Conservation (phyloP, 2,888 invertebrate species). For the Lepidonotus clava region DNA sequence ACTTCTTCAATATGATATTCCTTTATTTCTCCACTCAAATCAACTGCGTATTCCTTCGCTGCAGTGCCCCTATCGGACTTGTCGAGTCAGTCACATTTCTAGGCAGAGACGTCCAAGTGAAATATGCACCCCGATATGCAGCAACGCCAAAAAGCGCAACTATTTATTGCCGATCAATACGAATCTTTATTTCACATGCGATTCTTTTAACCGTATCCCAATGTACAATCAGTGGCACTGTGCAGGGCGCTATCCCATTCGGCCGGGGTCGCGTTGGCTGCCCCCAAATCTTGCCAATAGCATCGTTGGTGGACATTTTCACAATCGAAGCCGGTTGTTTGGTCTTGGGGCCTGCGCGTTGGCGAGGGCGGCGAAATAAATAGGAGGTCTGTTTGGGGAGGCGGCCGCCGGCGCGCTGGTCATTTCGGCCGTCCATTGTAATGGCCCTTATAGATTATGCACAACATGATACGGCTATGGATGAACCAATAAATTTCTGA, state of each 20-base stretch:
- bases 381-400: conserved; percentile 48
- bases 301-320: conserved; percentile 51
- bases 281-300: conserved; percentile 41
- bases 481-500: conserved; percentile 54
- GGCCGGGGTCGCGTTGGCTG: conserved; percentile 10
- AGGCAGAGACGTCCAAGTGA: background rate
- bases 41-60: background rate
- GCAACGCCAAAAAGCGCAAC: conserved; percentile 30
- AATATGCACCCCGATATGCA: conserved; percentile 41
- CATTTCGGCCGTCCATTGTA: conserved; percentile 40
- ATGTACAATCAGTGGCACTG: conserved; percentile 38
- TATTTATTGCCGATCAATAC: conserved; percentile 48
- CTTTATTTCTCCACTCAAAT: conserved; percentile 30
- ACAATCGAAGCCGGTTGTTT: conserved; percentile 16
- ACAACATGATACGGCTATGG: conserved; percentile 53
- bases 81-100: conserved; percentile 39
- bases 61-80: background rate
- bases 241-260: conserved; percentile 15
- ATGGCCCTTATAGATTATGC: conserved; percentile 54
- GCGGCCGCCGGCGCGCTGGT: background rate
- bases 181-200: conserved; percentile 52
- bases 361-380: conserved; percentile 27
- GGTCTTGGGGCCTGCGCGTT: background rate
- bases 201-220: conserved; percentile 49
- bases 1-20: conserved; percentile 44